Evolutionary conservation across 2,113 vertebrate genomes (phyloP), one percentile per base, ranked within the genome.

Genomic region (Podilymbus podiceps): DNA sequence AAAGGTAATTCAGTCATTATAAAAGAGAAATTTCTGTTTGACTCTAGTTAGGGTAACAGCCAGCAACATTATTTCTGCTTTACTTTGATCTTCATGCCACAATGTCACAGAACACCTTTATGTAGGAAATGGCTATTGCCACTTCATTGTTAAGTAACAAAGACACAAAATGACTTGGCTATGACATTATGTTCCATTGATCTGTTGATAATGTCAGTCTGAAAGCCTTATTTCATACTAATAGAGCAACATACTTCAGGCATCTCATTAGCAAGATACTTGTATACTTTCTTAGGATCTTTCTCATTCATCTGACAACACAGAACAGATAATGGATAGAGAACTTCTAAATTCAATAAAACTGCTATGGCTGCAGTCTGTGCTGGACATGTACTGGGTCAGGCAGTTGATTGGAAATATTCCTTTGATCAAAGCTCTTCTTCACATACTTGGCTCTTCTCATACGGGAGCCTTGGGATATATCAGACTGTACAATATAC

Each of bases 1-100:
- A 99, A 91, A 99, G 99, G 99, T 99, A 98, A 97, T 53, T 60
- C 30, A 82, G 12, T 2, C 23, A 4, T 30, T 44, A 17, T 11
- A 19, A 66, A 87, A 44, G 23, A 8, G 21, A 13, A 42, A 69
- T 27, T 64, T 24, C 17, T 75, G 14, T 42, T 67, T 38, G 62
- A 3, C 9, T 53, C 17, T 8, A 7, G 6, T 12, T 20, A 12
- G 47, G 38, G 38, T 91, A 95, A 67, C 59, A 78, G 38, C 47
- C 53, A 85, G 13, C 6, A 11, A 74, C 79, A 58, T 10, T 85
- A 5, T 28, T 81, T 40, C 33, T 84, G 52, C 47, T 92, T 77
- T 42, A 20, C 68, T 68, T 87, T 33, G 46, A 30, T 69, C 74
- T 63, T 33, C 2, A 0, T 47, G 69, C 31, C 27, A 64, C 78